Evolutionary conservation across 2,113 vertebrate species (phyloP).

Genomic region (Benitochromis conjunctus): DNA sequence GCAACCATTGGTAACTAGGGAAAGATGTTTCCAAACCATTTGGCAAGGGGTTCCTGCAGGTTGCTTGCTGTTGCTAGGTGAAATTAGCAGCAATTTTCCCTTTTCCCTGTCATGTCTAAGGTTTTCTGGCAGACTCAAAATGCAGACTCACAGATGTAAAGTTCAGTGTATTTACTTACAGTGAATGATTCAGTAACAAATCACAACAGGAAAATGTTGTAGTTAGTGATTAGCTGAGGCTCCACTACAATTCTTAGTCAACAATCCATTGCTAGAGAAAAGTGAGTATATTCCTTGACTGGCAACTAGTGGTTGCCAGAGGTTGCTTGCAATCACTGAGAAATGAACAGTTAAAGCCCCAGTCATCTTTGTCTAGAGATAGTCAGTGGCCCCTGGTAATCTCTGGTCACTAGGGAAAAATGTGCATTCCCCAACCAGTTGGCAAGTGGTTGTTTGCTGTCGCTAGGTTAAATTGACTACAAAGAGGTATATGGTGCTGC

Average conservation of each 20-base stretch:
- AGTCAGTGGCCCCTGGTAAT: background rate
- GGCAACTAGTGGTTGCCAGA: background rate
- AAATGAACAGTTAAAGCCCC: background rate
- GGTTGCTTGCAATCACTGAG: background rate
- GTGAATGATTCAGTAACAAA: background rate
- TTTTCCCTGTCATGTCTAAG: accelerated
- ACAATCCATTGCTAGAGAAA: background rate
- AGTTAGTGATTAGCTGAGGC: too few relatives aligned
- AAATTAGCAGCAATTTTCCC: background rate
- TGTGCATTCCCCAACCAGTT: background rate
- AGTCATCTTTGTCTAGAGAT: background rate
- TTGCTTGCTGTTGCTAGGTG: background rate
- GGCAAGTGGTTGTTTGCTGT: background rate
- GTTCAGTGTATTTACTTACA: background rate
- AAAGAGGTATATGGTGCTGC: background rate
- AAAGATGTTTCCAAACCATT: background rate
- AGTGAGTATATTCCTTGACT: background rate
- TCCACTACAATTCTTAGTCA: background rate
- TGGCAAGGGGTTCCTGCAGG: background rate
- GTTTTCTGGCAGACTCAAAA: background rate
- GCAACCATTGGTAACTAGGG: background rate
- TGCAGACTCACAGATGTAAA: background rate
- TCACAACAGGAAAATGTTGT: background rate
- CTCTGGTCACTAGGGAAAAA: background rate
- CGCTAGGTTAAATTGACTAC: background rate